Conservation (phyloP, 2,113 vertebrate genomes). For the Leptodactylus fuscus region DNA sequence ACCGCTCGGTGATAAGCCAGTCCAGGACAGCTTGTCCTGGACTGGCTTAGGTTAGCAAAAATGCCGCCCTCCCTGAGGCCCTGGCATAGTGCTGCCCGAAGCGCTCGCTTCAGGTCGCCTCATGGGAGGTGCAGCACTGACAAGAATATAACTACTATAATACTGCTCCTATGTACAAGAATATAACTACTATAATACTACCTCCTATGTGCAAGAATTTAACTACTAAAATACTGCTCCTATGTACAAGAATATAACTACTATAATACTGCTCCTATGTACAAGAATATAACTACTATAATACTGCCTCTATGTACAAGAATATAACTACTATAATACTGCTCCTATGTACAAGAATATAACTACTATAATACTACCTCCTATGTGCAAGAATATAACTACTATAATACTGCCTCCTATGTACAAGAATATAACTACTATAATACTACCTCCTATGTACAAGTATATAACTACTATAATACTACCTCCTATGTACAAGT, state of each 20-base stretch:
- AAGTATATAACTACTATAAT: constrained; percentile 11
- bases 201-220: background rate
- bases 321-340: constrained; percentile 6
- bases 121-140: no score
- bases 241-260: background rate
- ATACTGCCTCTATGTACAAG: background rate
- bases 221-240: background rate
- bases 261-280: background rate
- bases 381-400: background rate
- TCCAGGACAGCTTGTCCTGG: no score
- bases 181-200: constrained; percentile 10
- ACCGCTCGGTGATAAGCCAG: no score
- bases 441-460: background rate
- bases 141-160: constrained; percentile 17
- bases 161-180: background rate
- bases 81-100: no score
- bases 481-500: background rate
- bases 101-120: no score
- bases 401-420: background rate
- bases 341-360: no score
- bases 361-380: no score
- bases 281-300: constrained; percentile 14
- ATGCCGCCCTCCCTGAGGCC: no score
- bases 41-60: no score
- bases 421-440: constrained; percentile 5